phyloP scores from a whole-genome alignment of 2,113 vertebrate genomes.

The Xerus inauris region DNA sequence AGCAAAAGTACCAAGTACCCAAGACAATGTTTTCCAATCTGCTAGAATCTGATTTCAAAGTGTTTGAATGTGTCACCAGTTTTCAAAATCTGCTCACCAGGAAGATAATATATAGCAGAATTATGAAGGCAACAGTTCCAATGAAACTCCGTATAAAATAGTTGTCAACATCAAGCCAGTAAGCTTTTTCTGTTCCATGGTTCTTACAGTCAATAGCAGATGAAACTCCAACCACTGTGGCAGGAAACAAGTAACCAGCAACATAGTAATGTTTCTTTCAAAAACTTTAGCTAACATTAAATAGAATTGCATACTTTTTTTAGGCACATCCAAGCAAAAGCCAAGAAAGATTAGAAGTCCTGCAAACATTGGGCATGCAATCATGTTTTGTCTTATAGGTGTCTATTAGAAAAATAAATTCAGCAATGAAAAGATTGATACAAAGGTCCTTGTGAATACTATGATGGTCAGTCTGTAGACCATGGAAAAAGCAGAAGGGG shows the following conservation, averaged over 20 bases:
- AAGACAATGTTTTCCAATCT: conserved; percentile 99
- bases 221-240: conserved; percentile 97
- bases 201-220: conserved; percentile 97
- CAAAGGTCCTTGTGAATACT: conserved; percentile 99
- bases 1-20: conserved; percentile 97
- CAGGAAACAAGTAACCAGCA: conserved; percentile 97
- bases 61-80: conserved; percentile 99
- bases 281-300: conserved; percentile 99
- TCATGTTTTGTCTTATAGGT: conserved; percentile 97
- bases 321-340: conserved; percentile 99
- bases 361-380: conserved; percentile 96
- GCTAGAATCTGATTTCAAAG: conserved; percentile 99
- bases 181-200: conserved; percentile 96
- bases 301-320: conserved; percentile 98
- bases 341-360: conserved; percentile 98
- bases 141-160: conserved; percentile 99
- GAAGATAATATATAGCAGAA: conserved; percentile 99
- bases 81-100: conserved; percentile 99
- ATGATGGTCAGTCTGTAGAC: conserved; percentile 98
- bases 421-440: conserved; percentile 98
- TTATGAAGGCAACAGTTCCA: conserved; percentile 98
- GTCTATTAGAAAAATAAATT: conserved; percentile 98
- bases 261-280: conserved; percentile 99
- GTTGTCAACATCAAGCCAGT: conserved; percentile 99
- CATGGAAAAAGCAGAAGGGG: conserved; percentile 99